Evolutionary conservation across 92 coral and sea anemone genomes (phyloP).

Genomic region (Scolanthus callimorphus): DNA sequence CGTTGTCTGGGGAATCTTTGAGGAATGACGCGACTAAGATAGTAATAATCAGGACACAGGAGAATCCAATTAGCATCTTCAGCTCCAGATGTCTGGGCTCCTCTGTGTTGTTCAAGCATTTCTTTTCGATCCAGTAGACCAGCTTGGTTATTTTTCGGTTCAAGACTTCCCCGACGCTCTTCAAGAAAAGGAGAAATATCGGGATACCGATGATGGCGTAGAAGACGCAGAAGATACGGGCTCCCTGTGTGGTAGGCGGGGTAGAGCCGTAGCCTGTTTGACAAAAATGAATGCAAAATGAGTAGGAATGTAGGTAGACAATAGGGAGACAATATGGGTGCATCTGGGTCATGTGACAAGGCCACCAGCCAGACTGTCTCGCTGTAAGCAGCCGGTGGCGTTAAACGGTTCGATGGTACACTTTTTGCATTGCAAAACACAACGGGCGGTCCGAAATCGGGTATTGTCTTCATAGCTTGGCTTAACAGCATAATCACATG

Average conservation of each 20-base stretch:
- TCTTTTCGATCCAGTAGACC: slow-evolving; percentile 11
- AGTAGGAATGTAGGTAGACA: too few relatives aligned
- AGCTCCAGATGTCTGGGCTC: slow-evolving; percentile 19
- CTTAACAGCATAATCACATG: too few relatives aligned
- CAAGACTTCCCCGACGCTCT: slow-evolving; percentile 25
- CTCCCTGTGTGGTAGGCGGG: slow-evolving; percentile 30
- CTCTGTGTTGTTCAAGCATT: too few relatives aligned
- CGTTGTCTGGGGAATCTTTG: background rate
- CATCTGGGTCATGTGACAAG: too few relatives aligned
- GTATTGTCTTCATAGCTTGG: too few relatives aligned
- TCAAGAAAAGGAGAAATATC: slow-evolving; percentile 16
- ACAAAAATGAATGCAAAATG: too few relatives aligned
- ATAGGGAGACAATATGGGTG: too few relatives aligned
- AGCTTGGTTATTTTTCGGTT: slow-evolving; percentile 22
- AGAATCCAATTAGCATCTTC: slow-evolving; percentile 27
- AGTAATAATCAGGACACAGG: slow-evolving; percentile 1
- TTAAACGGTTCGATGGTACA: too few relatives aligned
- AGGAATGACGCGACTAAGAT: background rate
- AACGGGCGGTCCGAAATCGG: too few relatives aligned
- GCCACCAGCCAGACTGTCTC: too few relatives aligned
- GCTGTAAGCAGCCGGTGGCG: too few relatives aligned
- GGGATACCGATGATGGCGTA: slow-evolving; percentile 34
- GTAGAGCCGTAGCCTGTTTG: slow-evolving; percentile 35
- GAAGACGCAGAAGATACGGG: slow-evolving; percentile 21
- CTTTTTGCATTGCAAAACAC: too few relatives aligned